Evolutionary conservation across 2,888 invertebrate genomes (phyloP), one percentile per base, ranked within the genome.

Genomic region (Lycocerus yunnanus): DNA sequence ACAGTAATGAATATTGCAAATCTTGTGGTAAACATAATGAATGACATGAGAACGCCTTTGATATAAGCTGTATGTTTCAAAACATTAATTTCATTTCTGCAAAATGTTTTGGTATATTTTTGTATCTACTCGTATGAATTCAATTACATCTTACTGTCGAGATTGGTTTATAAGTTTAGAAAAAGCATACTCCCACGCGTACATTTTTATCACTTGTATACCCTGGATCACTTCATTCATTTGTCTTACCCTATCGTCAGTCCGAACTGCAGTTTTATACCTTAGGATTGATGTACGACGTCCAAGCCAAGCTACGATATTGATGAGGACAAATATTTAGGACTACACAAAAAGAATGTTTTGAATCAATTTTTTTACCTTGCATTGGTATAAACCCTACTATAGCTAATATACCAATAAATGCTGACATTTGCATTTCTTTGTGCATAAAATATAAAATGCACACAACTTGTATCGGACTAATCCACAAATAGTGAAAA

Each of bases 161-260:
- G 61, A 43, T 69, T 86, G 85, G 69, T 89, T 72, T 21, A 87
- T 82, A 0, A 95, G 88, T 15, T 90, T 86, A 68, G 93, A 91
- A 85, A 97, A 97, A 0, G 96, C 94, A 79, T 91, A 91, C 86
- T 97, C 97, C 94, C 97, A 97, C 1, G 96, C 93, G 85, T 97
- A 97, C 97, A 97, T 97, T 89, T 97, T 97, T 77, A 97, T 95
- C 0, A 97, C 94, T 86, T 95, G 92, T 84, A 97, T 96, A 0
- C 95, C 96, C 67, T 91, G 91, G 67, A 97, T 93, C 74, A 97
- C 94, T 90, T 97, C 97, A 83, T 93, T 94, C 92, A 97, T 97
- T 43, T 95, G 87, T 74, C 95, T 90, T 13, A 97, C 94, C 81
- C 97, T 88, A 80, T 92, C 93, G 84, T 97, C 97, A 0, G 97